phyloP scores from a whole-genome alignment of 1,140 invertebrate species.

The Medauroidea extradentata region DNA sequence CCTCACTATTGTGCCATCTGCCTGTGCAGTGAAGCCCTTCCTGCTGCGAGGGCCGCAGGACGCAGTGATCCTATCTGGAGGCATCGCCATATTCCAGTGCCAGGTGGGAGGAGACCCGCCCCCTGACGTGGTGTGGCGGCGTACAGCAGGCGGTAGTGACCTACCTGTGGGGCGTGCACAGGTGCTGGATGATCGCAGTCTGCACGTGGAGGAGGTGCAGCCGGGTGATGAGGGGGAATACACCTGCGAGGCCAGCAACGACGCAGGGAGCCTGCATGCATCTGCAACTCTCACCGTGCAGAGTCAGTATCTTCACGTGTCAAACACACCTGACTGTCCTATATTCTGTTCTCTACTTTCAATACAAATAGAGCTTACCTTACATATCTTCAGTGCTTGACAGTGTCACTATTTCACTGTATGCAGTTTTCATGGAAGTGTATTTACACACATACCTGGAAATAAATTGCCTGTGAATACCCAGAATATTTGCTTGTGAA shows the following conservation, averaged over 20 bases:
- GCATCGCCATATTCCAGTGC: constrained; percentile 82
- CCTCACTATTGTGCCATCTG: too few species aligned
- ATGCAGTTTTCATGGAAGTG: too few species aligned
- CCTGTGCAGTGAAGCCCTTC: constrained; percentile 85
- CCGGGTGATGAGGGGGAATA: constrained; percentile 76
- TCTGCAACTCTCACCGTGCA: constrained; percentile 70
- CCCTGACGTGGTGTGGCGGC: constrained; percentile 83
- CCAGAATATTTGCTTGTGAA: too few species aligned
- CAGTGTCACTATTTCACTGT: too few species aligned
- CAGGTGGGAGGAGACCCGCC: constrained; percentile 85
- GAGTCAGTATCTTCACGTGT: constrained; percentile 55
- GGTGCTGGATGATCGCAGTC: constrained; percentile 68
- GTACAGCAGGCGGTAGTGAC: constrained; percentile 60
- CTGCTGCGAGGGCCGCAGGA: constrained; percentile 82
- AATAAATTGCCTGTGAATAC: too few species aligned
- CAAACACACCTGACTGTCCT: too few species aligned
- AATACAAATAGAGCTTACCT: constrained; percentile 16
- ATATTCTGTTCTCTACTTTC: too few species aligned
- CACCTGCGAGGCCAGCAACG: constrained; percentile 75
- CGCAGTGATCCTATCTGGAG: constrained; percentile 71
- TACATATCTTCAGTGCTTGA: too few species aligned
- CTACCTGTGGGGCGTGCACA: constrained; percentile 71
- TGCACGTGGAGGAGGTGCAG: constrained; percentile 68
- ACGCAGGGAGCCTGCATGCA: constrained; percentile 68
- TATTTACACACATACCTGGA: too few species aligned